A percentile compares a stretch with the other conserved stretches of the same genome.
Evolutionary conservation across 1,140 invertebrate species (phyloP).

Genomic region (Cryptotermes secundus): DNA sequence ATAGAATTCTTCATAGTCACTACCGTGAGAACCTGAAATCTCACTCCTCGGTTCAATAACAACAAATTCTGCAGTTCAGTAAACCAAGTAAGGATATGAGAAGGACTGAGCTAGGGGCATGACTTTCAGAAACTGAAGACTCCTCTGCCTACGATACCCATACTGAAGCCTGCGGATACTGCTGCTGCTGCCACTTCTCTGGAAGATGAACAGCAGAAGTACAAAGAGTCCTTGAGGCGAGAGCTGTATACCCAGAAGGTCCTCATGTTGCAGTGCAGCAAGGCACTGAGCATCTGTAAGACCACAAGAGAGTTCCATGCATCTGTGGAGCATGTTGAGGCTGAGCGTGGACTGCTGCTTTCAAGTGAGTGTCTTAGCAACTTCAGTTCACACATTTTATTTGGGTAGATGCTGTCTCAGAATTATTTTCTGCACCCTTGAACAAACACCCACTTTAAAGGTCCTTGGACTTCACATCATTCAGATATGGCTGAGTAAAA

Average conservation of each 20-base stretch:
- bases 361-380: slow-evolving; percentile 41
- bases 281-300: slow-evolving; percentile 48
- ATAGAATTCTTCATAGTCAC: no score
- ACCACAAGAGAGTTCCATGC: slow-evolving; percentile 45
- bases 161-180: not conserved
- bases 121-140: not conserved
- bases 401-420: no score
- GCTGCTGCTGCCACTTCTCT: not conserved
- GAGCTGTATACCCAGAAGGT: slow-evolving; percentile 42
- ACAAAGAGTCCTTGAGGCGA: not conserved
- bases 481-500: no score
- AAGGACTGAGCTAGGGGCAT: not conserved
- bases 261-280: slow-evolving; percentile 48
- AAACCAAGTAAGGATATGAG: no score
- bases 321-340: slow-evolving; percentile 48
- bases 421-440: no score
- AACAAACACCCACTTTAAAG: no score
- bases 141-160: not conserved
- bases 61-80: no score
- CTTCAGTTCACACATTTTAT: no score
- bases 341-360: slow-evolving; percentile 48
- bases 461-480: no score
- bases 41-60: no score
- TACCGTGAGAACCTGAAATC: no score
- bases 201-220: not conserved